Evolutionary conservation across 1,140 invertebrate species (phyloP).

Genomic region (Hyles euphorbiae): DNA sequence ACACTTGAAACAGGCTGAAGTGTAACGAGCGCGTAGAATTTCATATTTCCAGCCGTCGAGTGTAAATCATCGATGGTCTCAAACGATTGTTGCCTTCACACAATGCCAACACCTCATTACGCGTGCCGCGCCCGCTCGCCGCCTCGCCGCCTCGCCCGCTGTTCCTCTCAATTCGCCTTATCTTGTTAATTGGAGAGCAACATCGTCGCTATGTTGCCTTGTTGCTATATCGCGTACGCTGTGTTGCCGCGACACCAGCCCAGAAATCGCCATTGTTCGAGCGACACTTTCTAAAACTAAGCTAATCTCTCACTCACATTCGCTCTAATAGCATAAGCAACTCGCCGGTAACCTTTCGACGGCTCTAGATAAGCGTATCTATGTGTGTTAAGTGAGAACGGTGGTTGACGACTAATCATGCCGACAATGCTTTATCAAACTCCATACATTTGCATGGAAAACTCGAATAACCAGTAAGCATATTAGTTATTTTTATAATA

Average conservation of each 20-base stretch:
- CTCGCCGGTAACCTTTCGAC: not conserved
- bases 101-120: conserved; percentile 32
- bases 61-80: conserved; percentile 36
- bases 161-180: conserved; percentile 47
- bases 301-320: conserved; percentile 47
- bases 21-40: no score
- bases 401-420: no score
- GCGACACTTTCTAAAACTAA: conserved; percentile 61
- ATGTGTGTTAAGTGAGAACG: no score
- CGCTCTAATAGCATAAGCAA: conserved; percentile 39
- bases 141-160: conserved; percentile 26
- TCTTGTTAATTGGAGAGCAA: conserved; percentile 62
- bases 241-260: conserved; percentile 23
- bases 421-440: no score
- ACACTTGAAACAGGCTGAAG: no score
- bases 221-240: conserved; percentile 22
- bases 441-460: no score
- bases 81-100: conserved; percentile 39
- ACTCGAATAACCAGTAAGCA: no score
- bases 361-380: no score
- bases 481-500: no score
- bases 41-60: conserved; percentile 5
- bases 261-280: conserved; percentile 52
- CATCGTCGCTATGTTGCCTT: conserved; percentile 10
- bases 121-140: conserved; percentile 16